Evolutionary conservation across 64 coral and sea anemone species (phyloP).

Genomic region (Montipora foliosa): DNA sequence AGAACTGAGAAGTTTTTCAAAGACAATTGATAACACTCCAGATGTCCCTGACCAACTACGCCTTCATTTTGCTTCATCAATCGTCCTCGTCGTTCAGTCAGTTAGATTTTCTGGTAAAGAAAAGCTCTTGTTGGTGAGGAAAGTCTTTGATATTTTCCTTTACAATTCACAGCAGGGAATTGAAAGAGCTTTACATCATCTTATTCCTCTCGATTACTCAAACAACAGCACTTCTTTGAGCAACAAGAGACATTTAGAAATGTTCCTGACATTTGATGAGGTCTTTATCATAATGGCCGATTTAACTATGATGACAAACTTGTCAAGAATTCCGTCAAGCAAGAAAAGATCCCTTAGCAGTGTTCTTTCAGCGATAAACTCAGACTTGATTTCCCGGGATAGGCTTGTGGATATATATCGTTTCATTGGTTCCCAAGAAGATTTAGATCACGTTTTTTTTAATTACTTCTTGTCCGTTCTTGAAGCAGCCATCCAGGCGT

Average conservation of each 20-base stretch:
- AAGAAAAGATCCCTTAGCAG: neutral
- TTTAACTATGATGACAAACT: neutral
- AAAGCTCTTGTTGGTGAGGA: neutral
- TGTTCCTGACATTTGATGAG: neutral
- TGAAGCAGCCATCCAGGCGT: neutral
- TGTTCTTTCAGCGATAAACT: neutral
- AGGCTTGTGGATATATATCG: neutral
- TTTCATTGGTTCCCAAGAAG: conserved; percentile 16
- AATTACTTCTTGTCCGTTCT: neutral
- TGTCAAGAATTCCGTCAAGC: neutral
- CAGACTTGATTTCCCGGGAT: neutral
- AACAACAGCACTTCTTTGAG: neutral
- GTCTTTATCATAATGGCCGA: neutral
- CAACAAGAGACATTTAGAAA: neutral
- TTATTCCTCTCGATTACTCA: neutral
- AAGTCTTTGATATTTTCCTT: neutral
- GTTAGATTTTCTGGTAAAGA: neutral
- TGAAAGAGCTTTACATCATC: neutral
- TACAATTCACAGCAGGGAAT: neutral
- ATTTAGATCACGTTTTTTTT: conserved; percentile 1
- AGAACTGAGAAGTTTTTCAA: neutral
- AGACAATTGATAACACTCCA: neutral
- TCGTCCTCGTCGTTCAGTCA: neutral
- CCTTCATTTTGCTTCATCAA: neutral
- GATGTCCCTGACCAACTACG: too few relatives aligned